Evolutionary conservation across 1,140 invertebrate species (phyloP).

Genomic region (Mya arenaria): DNA sequence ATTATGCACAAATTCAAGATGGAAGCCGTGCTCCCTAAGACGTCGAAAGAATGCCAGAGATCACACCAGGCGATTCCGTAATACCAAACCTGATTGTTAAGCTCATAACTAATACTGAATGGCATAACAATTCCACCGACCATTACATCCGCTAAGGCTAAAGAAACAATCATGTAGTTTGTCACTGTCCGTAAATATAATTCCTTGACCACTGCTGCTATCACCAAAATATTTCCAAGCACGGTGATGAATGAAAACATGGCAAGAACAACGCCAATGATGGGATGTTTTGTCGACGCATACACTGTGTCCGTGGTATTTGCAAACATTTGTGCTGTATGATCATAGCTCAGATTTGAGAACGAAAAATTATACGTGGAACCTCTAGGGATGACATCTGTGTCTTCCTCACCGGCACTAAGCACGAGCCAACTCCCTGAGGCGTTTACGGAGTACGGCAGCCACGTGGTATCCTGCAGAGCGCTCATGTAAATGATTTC

Average conservation of each 20-base stretch:
- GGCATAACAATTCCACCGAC: conserved; percentile 98
- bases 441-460: no score
- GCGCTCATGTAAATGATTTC: no score
- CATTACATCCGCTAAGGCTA: conserved; percentile 98
- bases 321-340: conserved; percentile 6
- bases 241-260: conserved; percentile 87
- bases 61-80: conserved; percentile 96
- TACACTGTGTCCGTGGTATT: conserved; percentile 43
- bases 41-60: conserved; percentile 98
- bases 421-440: no score
- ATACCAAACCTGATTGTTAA: conserved; percentile 89
- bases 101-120: conserved; percentile 95
- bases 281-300: conserved; percentile 64
- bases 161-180: conserved; percentile 97
- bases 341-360: conserved; percentile 27
- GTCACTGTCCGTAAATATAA: conserved; percentile 97
- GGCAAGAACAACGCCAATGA: conserved; percentile 69
- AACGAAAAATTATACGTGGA: no score
- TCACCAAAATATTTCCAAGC: conserved; percentile 93
- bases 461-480: no score
- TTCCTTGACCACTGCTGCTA: conserved; percentile 97
- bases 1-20: conserved; percentile 98
- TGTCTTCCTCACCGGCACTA: no score
- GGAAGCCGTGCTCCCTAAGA: conserved; percentile 97
- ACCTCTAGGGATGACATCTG: no score